These are phyloP conservation scores for Mus caroli DNA, from an alignment of 2,797 vertebrate species.

Conservation along the genomic window DNA sequence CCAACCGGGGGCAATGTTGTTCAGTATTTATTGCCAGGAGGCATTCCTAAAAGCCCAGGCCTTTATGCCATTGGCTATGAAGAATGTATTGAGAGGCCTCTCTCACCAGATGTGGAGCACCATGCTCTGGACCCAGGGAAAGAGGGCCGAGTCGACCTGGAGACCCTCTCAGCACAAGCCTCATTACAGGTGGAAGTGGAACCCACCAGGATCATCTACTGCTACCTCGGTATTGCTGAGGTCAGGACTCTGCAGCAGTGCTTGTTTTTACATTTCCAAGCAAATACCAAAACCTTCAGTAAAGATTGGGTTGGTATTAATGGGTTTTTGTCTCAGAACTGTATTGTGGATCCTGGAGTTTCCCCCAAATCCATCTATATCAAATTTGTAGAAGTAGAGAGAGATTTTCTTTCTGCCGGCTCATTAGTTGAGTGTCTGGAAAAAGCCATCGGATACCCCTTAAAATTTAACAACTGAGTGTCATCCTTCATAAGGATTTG, in stretches of 20 bases:
- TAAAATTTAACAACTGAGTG: constrained; percentile 96
- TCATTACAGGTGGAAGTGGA: constrained; percentile 87
- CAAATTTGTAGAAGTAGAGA: constrained; percentile 99
- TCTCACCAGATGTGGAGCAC: constrained; percentile 82
- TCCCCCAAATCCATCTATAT: constrained; percentile 94
- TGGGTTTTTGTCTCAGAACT: constrained; percentile 97
- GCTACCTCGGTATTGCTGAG: constrained; percentile 98
- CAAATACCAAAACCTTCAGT: constrained; percentile 93
- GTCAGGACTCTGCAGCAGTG: constrained; percentile 97
- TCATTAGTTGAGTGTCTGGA: constrained; percentile 99
- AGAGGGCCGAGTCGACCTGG: constrained; percentile 86
- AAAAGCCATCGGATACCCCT: constrained; percentile 97
- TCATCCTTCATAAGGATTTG: constrained; percentile 90
- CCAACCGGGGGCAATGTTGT: constrained; percentile 92
- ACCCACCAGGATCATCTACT: constrained; percentile 93
- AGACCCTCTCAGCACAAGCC: constrained; percentile 86
- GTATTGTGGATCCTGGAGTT: constrained; percentile 87
- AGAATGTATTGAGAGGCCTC: constrained; percentile 88
- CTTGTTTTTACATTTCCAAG: constrained; percentile 98
- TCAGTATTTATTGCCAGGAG: constrained; percentile 96
- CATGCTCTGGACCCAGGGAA: constrained; percentile 79
- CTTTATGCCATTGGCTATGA: constrained; percentile 97
- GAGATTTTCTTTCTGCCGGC: constrained; percentile 99
- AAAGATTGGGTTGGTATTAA: constrained; percentile 94
- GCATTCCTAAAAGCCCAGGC: constrained; percentile 97